Evolutionary conservation across 1,140 invertebrate genomes (phyloP), one percentile per base, ranked within the genome.

Genomic region (Saccostrea cuccullata): DNA sequence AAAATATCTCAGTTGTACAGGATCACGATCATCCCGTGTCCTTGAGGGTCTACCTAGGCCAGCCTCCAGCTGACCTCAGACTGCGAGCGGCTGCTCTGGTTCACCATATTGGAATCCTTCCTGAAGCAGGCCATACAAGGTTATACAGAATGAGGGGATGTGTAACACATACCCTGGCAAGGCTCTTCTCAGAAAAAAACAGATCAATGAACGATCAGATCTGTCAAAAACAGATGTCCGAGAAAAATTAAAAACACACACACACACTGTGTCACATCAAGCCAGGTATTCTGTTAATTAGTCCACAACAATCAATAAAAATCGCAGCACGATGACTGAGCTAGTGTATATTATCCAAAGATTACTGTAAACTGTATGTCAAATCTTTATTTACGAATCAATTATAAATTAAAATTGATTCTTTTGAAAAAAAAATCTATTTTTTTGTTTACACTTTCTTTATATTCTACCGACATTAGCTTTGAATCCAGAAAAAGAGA

Each of bases 161-260:
- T 77, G 70, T 17, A 30, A 77, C 15, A 36, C 70, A 77, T 77
- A 77, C 26, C 70, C 23, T 30, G n/a, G 15, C 58, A 17, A 64
- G 3, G n/a, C 15, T 64, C n/a, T 64, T 77, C 26, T 77, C 13
- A 30, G 11, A 77, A 36, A 77, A 36, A 36, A 30, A 77, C 11
- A 36, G 70, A 77, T 77, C 70, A 77, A 77, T 77, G 70, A 77
- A 77, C 26, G 6, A 77, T 36, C 70, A 26, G 30, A 77, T 77
- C 70, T 77, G 70, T 77, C 70, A 77, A 1, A 77, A 77, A 36
- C 70, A 77, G 70, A 77, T 77, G 70, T 77, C 70, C 70, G 15
- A 77, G 70, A 64, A 64, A 64, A 17, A 64, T 20, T 20, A 36
- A 77, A 36, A 20, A 17, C 2, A 70, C 67, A 23, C 67, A 23